Conservation (phyloP, 2,113 vertebrate genomes). For the Donacobius atricapilla region DNA sequence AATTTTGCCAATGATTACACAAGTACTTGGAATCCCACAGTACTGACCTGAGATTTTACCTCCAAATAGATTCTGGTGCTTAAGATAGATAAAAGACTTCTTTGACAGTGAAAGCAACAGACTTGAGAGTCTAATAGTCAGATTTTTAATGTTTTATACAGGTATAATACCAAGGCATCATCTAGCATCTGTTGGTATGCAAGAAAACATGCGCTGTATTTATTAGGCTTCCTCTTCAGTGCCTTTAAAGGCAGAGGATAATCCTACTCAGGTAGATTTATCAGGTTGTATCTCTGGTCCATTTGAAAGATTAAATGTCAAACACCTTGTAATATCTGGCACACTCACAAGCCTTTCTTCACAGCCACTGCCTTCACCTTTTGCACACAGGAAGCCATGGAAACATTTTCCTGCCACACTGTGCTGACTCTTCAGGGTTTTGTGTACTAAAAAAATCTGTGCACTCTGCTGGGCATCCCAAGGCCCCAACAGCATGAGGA, state of each 20-base stretch:
- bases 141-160: not conserved
- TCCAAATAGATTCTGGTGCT: not conserved
- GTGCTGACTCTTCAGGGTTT: not conserved
- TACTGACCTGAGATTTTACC: not conserved
- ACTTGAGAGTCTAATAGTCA: not conserved
- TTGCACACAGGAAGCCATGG: not conserved
- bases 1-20: not conserved
- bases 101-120: not conserved
- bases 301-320: not conserved
- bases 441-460: not conserved
- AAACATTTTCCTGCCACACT: not conserved
- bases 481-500: not conserved
- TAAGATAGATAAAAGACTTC: not conserved
- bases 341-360: not conserved
- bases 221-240: not conserved
- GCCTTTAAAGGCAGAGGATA: not conserved
- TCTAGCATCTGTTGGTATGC: not conserved
- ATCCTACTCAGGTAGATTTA: not conserved
- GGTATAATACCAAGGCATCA: not conserved
- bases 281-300: not conserved
- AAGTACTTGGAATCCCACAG: fast-evolving
- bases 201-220: not conserved
- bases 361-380: not conserved
- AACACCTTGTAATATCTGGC: not conserved
- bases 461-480: not conserved